phyloP scores from a whole-genome alignment of 92 coral and sea anemone genomes.

The Scolanthus callimorphus region DNA sequence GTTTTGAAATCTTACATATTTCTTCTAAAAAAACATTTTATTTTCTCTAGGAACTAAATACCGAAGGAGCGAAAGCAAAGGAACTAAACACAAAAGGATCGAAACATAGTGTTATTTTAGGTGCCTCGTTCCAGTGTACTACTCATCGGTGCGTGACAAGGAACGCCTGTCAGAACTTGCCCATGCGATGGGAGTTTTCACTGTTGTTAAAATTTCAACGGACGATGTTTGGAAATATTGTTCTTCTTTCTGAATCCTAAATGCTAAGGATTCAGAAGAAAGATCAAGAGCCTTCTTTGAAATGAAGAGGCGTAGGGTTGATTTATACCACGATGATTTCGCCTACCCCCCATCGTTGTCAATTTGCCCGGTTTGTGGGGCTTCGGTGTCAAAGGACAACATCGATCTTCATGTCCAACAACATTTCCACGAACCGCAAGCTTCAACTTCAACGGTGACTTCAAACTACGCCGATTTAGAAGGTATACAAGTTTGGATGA shows the following conservation, averaged over 20 bases:
- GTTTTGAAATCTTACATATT: too few species aligned
- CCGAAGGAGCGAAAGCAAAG: too few species aligned
- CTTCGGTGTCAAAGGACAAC: conserved; percentile 72
- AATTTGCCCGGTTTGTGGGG: conserved; percentile 92
- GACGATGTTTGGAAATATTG: conserved; percentile 15
- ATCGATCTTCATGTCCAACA: conserved; percentile 83
- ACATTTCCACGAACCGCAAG: conserved; percentile 72
- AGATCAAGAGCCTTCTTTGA: conserved; percentile 28
- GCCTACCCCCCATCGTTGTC: conserved; percentile 71
- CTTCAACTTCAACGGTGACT: conserved; percentile 65
- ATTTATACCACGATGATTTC: conserved; percentile 61
- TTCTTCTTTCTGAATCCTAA: too few species aligned
- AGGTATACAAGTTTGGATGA: too few species aligned
- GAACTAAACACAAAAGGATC: too few species aligned
- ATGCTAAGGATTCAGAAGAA: too few species aligned
- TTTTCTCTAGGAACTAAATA: too few species aligned
- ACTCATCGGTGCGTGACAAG: neutral
- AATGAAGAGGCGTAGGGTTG: conserved; percentile 82
- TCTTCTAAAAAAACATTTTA: too few species aligned
- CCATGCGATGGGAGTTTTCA: too few species aligned
- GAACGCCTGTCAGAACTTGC: neutral
- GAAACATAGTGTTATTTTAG: too few species aligned
- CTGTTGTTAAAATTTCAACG: too few species aligned
- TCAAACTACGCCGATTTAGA: conserved; percentile 55
- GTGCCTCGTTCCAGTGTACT: too few species aligned